These are phyloP conservation scores for Ernsta delagoae DNA, from an alignment of 2,888 invertebrate species.

Conservation along the genomic window DNA sequence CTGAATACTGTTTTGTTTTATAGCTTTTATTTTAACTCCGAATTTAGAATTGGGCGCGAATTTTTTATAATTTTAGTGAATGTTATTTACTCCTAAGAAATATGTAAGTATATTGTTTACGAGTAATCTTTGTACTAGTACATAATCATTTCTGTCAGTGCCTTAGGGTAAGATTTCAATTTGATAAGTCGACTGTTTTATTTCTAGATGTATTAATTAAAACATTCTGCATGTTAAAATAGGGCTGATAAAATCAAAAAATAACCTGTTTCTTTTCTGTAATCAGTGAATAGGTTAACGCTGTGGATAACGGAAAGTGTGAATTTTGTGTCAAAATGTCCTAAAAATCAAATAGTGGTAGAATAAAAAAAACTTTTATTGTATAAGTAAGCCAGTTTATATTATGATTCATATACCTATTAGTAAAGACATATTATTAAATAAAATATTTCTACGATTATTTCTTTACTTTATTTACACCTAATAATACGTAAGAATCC, in stretches of 20 bases:
- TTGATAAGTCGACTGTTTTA: conserved; percentile 64
- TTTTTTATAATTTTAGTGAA: conserved; percentile 69
- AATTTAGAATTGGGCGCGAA: conserved; percentile 61
- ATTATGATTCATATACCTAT: conserved; percentile 71
- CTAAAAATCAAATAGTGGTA: conserved; percentile 57
- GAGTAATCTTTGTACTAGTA: conserved; percentile 67
- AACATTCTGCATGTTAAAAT: conserved; percentile 58
- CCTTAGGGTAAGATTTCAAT: conserved; percentile 77
- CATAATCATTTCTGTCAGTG: conserved; percentile 79
- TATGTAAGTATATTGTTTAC: conserved; percentile 64
- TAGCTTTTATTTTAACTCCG: conserved; percentile 43
- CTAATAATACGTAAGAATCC: too few relatives aligned
- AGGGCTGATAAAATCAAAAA: conserved; percentile 42
- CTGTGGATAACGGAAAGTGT: conserved; percentile 43
- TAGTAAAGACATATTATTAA: conserved; percentile 81
- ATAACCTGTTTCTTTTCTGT: conserved; percentile 48
- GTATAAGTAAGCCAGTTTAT: conserved; percentile 74
- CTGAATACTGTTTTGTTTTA: conserved; percentile 34
- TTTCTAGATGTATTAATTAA: conserved; percentile 53
- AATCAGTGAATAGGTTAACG: conserved; percentile 45
- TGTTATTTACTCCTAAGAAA: conserved; percentile 76
- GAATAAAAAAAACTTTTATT: conserved; percentile 42
- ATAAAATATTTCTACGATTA: conserved; percentile 69
- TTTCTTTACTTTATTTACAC: conserved; percentile 37
- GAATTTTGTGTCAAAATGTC: conserved; percentile 74